A percentile compares a stretch with the other conserved stretches of the same genome.
Conservation (phyloP, 1,140 invertebrate genomes). For the Tetragnatha versicolor region DNA sequence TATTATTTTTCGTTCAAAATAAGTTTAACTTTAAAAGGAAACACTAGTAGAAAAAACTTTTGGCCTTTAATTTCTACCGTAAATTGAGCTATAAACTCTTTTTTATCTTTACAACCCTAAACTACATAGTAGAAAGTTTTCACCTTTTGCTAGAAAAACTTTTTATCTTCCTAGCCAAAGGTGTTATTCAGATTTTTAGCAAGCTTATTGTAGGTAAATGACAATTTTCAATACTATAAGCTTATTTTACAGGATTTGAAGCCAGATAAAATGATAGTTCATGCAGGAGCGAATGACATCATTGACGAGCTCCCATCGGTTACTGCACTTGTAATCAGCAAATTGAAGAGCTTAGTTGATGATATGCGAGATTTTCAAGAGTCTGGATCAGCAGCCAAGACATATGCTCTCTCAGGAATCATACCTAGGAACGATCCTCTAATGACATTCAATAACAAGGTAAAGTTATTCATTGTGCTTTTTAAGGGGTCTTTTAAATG, state of each 20-base stretch:
- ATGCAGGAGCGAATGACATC: constrained; percentile 51
- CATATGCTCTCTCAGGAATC: constrained; percentile 32
- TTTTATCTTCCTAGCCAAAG: not conserved
- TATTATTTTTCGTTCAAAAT: too few species aligned
- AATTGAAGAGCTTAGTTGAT: constrained; percentile 40
- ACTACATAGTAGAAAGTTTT: not conserved
- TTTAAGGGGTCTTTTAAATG: too few species aligned
- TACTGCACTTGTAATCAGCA: constrained; percentile 3
- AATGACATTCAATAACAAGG: constrained; percentile 48
- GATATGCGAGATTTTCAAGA: constrained; percentile 23
- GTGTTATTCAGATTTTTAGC: too few species aligned
- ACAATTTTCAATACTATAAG: not conserved
- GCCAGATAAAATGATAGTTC: constrained; percentile 39
- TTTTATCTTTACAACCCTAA: too few species aligned
- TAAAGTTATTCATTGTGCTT: too few species aligned
- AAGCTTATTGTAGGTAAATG: too few species aligned
- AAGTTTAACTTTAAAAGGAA: too few species aligned
- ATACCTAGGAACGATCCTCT: constrained; percentile 44
- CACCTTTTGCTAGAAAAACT: not conserved
- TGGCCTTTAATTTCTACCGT: too few species aligned
- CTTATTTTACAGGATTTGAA: constrained; percentile 10
- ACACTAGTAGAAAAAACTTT: too few species aligned
- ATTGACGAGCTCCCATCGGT: constrained; percentile 23
- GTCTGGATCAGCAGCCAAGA: not conserved
- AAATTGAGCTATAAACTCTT: too few species aligned